phyloP scores from a whole-genome alignment of 1,140 invertebrate species.

The Saccostrea glomerata region DNA sequence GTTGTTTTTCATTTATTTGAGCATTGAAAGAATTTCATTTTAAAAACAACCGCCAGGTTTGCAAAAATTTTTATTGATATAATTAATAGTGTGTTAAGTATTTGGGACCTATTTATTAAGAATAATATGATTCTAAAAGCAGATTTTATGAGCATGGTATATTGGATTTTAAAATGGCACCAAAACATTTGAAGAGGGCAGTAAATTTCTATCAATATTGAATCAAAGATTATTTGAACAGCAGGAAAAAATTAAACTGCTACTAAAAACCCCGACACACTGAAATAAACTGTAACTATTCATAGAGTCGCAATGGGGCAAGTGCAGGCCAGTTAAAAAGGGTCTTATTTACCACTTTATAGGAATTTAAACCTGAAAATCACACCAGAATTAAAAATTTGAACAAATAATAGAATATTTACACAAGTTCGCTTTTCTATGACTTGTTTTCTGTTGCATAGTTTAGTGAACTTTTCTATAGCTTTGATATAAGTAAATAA shows the following conservation, averaged over 20 bases:
- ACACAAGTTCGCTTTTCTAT: slow-evolving; percentile 20
- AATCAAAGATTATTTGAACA: slow-evolving; percentile 26
- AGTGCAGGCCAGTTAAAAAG: background rate
- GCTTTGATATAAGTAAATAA: slow-evolving; percentile 15
- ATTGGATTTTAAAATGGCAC: slow-evolving; percentile 10
- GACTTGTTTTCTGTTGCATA: background rate
- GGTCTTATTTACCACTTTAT: slow-evolving; percentile 15
- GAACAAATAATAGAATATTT: slow-evolving; percentile 32
- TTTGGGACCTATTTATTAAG: slow-evolving; percentile 9
- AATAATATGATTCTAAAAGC: slow-evolving; percentile 3
- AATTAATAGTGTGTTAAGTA: slow-evolving; percentile 4
- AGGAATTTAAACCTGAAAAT: slow-evolving; percentile 28
- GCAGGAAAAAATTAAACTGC: background rate
- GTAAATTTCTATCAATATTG: slow-evolving; percentile 31
- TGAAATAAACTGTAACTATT: background rate
- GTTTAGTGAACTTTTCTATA: slow-evolving; percentile 11
- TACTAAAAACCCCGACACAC: background rate
- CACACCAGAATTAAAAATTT: slow-evolving; percentile 28
- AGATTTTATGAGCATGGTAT: background rate
- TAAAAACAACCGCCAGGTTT: too few species aligned
- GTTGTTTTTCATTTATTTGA: too few species aligned
- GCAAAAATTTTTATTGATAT: background rate
- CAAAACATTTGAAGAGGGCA: background rate
- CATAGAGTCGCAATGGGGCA: background rate
- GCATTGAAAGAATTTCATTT: too few species aligned